These are phyloP conservation scores for Nomada ferruginata DNA, from an alignment of 2,888 invertebrate species.

Conservation along the genomic window DNA sequence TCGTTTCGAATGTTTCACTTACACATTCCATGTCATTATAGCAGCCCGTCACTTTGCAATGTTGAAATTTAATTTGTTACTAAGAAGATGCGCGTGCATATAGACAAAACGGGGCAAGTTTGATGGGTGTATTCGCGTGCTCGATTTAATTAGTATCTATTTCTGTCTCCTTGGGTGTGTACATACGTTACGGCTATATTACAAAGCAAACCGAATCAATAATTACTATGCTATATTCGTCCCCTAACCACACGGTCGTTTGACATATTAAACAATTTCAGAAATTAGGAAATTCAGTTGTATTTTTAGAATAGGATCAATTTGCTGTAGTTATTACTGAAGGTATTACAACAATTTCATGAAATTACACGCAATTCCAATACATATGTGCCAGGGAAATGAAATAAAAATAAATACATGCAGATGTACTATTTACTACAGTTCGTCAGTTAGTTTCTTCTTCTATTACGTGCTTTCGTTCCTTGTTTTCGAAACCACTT, in stretches of 20 bases:
- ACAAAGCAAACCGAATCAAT: constrained; percentile 32
- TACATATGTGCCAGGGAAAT: too few species aligned
- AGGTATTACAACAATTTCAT: too few species aligned
- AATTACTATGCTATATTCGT: constrained; percentile 10
- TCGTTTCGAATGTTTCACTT: background rate
- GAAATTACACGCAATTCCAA: too few species aligned
- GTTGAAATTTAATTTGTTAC: constrained; percentile 26
- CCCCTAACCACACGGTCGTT: background rate
- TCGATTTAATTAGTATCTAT: constrained; percentile 61
- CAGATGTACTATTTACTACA: too few species aligned
- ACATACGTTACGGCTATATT: constrained; percentile 27
- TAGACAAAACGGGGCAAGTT: constrained; percentile 30
- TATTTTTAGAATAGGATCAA: background rate
- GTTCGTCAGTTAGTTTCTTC: background rate
- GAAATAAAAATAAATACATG: too few species aligned
- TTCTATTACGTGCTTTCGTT: background rate
- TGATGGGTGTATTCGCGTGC: constrained; percentile 45
- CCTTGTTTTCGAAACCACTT: background rate
- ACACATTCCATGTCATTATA: constrained; percentile 19
- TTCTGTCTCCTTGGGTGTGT: constrained; percentile 45
- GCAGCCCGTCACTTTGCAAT: constrained; percentile 1
- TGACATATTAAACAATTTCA: background rate
- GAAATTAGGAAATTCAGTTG: background rate
- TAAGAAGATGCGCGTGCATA: constrained; percentile 1
- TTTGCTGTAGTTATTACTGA: background rate